A percentile compares a stretch with the other conserved stretches of the same genome.
These are phyloP conservation scores for Dendrocopos noguchii DNA, from an alignment of 2,113 vertebrate species.

Conservation along the genomic window DNA sequence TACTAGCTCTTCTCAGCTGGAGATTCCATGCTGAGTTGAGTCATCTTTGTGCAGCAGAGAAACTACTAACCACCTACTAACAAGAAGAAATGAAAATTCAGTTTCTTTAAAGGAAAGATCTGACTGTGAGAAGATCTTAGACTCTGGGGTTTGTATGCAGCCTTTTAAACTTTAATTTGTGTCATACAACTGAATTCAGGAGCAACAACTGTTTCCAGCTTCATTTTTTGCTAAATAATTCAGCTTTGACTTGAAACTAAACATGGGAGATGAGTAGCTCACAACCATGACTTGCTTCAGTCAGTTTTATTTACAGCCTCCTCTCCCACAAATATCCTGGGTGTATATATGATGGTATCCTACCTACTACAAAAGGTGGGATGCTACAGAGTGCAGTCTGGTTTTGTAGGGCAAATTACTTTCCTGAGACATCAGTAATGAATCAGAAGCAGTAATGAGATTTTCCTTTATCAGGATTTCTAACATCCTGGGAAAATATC, in stretches of 20 bases:
- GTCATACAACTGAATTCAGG: neutral
- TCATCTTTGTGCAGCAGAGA: neutral
- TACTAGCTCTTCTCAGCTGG: neutral
- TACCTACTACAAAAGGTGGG: neutral
- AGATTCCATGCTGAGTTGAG: neutral
- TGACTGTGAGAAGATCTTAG: neutral
- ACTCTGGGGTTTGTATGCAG: neutral
- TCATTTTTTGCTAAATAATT: neutral
- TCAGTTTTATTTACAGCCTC: neutral
- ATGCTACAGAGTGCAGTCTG: neutral
- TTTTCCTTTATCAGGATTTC: conserved; percentile 20
- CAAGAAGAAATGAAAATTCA: neutral
- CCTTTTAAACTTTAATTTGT: neutral
- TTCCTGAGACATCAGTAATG: conserved; percentile 8
- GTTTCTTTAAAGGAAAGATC: neutral
- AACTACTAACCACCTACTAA: neutral
- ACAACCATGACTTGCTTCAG: neutral
- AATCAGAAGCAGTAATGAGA: conserved; percentile 15
- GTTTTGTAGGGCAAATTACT: conserved; percentile 16
- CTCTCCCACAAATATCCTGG: neutral
- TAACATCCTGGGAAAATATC: neutral
- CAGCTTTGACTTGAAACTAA: neutral
- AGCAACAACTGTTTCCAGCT: neutral
- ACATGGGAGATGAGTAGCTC: neutral
- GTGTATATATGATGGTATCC: neutral